Evolutionary conservation across 2,113 vertebrate genomes (phyloP), one percentile per base, ranked within the genome.

Genomic region (Chloropsis cyanopogon): DNA sequence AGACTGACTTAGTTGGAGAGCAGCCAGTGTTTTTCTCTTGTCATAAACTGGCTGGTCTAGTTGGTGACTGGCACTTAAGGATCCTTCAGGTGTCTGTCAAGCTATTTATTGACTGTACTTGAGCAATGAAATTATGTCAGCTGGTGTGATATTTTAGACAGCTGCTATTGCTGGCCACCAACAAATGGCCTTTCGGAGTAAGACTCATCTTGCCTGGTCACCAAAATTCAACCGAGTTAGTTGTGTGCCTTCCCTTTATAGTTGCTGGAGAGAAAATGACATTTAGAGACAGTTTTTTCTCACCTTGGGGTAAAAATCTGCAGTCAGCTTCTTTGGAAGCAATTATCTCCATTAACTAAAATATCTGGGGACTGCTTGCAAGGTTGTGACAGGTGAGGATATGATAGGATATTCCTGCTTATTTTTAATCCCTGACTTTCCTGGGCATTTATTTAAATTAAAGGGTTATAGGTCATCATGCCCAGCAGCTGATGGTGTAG

Each of bases 41-140:
- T 42, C 4, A 4, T 83, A 59, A 92, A 63, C 75, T 66, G 88
- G 37, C 79, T 80, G 42, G 29, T 92, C 37, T 77, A 42, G 66
- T 77, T 88, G 63, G 76, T 93, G 64, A 59, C 75, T 86, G 59
- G 53, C 46, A 37, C 35, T 92, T 86, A 77, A 86, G n/a, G 59
- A 61, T 93, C 81, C 65, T 88, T 95, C 79, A 90, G 70, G 88
- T 94, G 59, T 86, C 82, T 92, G 75, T 90, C 79, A 90, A 22
- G 14, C 63, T 95, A 14, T 81, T 95, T 88, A 53, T 25, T 80
- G 50, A 26, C 82, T 80, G 42, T 73, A 35, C 60, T 90, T 86
- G 59, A 92, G 56, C 86, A 88, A n/a, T 54, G 54, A 73, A 86
- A 50, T 90, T 49, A 22, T 65, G 54, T 88, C 79, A 88, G 25